These are phyloP conservation scores for Scelioninae gen. 2 DNA, from an alignment of 2,888 invertebrate species.

Conservation along the genomic window DNA sequence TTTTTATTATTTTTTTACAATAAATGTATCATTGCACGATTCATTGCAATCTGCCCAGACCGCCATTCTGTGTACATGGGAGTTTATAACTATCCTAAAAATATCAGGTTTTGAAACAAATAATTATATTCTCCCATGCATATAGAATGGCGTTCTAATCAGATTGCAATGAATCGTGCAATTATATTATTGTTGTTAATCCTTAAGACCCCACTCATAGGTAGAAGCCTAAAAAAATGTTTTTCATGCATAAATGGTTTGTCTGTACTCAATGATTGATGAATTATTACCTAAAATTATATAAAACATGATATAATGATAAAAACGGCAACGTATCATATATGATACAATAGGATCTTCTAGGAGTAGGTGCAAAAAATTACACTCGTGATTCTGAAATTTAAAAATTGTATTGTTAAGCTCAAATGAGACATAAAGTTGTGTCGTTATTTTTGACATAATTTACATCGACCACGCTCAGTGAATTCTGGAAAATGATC, in stretches of 20 bases:
- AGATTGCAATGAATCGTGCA: no score
- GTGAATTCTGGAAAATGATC: constrained; percentile 14
- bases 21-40: no score
- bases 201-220: constrained; percentile 5
- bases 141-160: no score
- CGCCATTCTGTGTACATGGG: no score
- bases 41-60: no score
- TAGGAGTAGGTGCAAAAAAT: constrained; percentile 4
- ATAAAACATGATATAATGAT: constrained; percentile 3
- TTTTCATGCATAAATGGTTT: constrained; percentile 6
- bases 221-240: constrained; percentile 12
- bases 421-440: constrained; percentile 2
- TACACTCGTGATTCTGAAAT: background rate
- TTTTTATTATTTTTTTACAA: no score
- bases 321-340: constrained; percentile 16
- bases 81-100: no score
- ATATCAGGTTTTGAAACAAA: no score
- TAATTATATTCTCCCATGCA: no score
- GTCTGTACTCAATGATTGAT: constrained; percentile 4
- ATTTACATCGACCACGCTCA: constrained; percentile 13
- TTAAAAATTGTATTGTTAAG: constrained; percentile 4
- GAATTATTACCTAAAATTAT: constrained; percentile 13
- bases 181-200: no score
- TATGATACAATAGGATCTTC: constrained; percentile 24
- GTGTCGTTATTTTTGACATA: no score